Evolutionary conservation across 2,113 vertebrate species (phyloP).

Genomic region (Phaetusa simplex): DNA sequence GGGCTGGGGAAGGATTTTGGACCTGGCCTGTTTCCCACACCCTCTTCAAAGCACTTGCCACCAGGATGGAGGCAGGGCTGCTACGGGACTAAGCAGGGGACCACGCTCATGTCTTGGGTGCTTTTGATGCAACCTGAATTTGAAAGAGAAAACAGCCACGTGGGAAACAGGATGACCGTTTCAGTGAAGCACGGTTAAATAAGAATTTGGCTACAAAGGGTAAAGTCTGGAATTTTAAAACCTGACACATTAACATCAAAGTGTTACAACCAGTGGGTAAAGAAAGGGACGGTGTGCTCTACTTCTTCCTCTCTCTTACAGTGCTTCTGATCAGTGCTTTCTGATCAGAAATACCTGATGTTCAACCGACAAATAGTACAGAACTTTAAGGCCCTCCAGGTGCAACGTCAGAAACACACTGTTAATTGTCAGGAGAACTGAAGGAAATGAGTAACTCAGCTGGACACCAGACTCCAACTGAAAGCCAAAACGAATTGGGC

Average conservation of each 20-base stretch:
- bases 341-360: not conserved
- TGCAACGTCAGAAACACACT: not conserved
- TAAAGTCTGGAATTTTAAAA: not conserved
- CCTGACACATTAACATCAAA: not conserved
- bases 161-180: not conserved
- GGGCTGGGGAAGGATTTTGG: not conserved
- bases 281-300: not conserved
- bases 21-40: not conserved
- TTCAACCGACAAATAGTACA: not conserved
- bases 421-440: not conserved
- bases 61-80: not conserved
- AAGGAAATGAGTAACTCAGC: not conserved
- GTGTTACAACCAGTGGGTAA: not conserved
- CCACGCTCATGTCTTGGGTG: not conserved
- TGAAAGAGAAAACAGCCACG: not conserved
- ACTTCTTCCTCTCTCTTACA: not conserved
- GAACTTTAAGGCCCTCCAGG: not conserved
- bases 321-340: not conserved
- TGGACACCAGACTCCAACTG: not conserved
- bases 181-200: not conserved
- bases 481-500: not conserved
- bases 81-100: not conserved
- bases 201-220: not conserved
- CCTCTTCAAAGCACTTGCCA: not conserved
- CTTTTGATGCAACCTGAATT: not conserved